These are phyloP conservation scores for Carduelis carduelis DNA, from an alignment of 2,797 vertebrate species.

Conservation along the genomic window DNA sequence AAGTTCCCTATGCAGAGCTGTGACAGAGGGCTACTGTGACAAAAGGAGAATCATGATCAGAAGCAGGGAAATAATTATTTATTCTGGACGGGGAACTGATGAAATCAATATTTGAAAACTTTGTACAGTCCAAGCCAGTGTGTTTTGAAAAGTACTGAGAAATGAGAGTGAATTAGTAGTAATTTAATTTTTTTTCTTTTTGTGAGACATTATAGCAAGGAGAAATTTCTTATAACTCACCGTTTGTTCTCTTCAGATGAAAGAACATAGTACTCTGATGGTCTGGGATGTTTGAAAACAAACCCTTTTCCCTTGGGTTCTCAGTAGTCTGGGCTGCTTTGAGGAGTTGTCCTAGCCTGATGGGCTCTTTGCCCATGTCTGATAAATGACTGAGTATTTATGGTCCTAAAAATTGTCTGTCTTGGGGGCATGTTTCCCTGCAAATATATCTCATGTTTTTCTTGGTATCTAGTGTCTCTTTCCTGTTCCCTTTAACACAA, in stretches of 20 bases:
- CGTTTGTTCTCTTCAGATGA: neutral
- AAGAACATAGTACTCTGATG: neutral
- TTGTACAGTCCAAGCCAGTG: neutral
- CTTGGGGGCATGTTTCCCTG: neutral
- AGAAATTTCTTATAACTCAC: neutral
- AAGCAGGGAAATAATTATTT: neutral
- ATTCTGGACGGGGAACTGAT: neutral
- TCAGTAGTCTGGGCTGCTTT: neutral
- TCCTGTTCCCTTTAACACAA: neutral
- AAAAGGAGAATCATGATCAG: neutral
- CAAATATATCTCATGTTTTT: neutral
- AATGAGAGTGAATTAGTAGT: neutral
- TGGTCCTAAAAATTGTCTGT: neutral
- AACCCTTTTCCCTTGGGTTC: neutral
- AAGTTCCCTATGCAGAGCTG: neutral
- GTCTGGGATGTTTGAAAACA: neutral
- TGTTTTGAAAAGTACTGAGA: neutral
- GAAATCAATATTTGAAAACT: neutral
- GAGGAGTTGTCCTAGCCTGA: neutral
- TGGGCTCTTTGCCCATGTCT: neutral
- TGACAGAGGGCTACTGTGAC: neutral
- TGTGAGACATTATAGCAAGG: neutral
- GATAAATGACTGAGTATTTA: neutral
- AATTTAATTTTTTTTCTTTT: neutral
- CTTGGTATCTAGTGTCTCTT: neutral